Conservation (phyloP, 2,797 vertebrate species). For the Enteromius mattozi region DNA sequence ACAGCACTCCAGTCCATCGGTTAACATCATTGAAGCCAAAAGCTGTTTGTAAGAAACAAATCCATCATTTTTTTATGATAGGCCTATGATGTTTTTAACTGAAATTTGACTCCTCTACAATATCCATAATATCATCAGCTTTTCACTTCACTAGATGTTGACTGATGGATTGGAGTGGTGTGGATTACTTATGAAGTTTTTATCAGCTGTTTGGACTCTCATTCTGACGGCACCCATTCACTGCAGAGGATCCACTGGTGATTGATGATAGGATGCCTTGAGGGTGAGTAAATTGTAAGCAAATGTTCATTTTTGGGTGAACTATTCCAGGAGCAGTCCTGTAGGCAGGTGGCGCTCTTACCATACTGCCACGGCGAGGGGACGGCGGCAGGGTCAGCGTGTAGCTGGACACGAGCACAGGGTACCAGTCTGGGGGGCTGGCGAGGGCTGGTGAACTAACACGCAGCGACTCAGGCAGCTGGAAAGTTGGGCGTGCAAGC, state of each 20-base stretch:
- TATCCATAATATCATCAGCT: background rate
- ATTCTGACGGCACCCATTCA: background rate
- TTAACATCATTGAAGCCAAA: background rate
- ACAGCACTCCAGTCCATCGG: background rate
- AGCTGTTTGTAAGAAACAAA: background rate
- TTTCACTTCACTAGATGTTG: background rate
- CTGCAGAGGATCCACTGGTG: background rate
- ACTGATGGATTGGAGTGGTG: background rate
- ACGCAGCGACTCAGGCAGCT: constrained; percentile 81
- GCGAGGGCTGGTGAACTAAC: constrained; percentile 81
- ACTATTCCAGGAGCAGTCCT: background rate
- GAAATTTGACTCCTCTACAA: background rate
- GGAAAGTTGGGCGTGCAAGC: constrained; percentile 63
- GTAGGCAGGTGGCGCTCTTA: constrained; percentile 69
- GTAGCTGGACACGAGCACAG: constrained; percentile 71
- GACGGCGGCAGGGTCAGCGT: constrained; percentile 77
- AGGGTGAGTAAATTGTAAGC: background rate
- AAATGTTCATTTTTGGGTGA: background rate
- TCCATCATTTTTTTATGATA: background rate
- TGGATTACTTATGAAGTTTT: background rate
- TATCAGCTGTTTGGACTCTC: background rate
- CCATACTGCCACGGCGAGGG: constrained; percentile 83
- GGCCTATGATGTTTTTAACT: too few relatives aligned
- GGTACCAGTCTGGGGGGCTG: constrained; percentile 75
- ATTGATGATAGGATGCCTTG: background rate